Base-by-base conservation (phyloP, 2,113 vertebrate species). In the Oplegnathus fasciatus region DNA sequence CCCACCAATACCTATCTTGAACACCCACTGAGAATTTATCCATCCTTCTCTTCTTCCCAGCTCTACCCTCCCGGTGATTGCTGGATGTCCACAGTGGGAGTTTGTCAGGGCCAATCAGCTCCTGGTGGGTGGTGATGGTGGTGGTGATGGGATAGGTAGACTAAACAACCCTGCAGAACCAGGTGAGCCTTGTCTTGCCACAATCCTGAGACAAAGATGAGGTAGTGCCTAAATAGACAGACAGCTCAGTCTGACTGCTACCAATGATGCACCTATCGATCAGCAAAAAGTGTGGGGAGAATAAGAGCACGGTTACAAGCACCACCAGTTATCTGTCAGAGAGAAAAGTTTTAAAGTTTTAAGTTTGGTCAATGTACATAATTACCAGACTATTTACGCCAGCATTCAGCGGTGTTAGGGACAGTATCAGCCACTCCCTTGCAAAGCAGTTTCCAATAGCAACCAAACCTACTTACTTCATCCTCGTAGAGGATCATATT, bases 391-490 rank as follows among this genome's bases (percentile, higher is more conserved):
- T 28, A 58, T 75, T 78, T 42, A 48, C 50, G 48, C 15, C 46
- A 70, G 18, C 34, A 62, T 50, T 86, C 64, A 50, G 57, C 74
- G 6, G 52, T 15, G 2, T 74, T 54, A 69, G 37, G 42, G 44
- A 81, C n/a, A 61, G 62, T 46, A 37, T 10, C 60, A 80, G 71
- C 64, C 83, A 76, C 86, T 87, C 81, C 80, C 74, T 68, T 46
- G n/a, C 28, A 50, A 86, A 78, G 84, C 89, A 86, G 93, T 94
- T 93, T 92, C 92, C 92, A 89, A 86, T 91, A 75, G 92, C 93
- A 94, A 94, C 91, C 86, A 85, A 68, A 85, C 40, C 55, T 69
- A 60, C 50, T 13, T 44, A 58, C 72, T 52, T 55, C 40, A 57
- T 67, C 32, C 28, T 80, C 52, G 32, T 81, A 18, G 34, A 78